These are phyloP conservation scores for Incurvaria masculella DNA, from an alignment of 2,888 invertebrate genomes.

Conservation along the genomic window DNA sequence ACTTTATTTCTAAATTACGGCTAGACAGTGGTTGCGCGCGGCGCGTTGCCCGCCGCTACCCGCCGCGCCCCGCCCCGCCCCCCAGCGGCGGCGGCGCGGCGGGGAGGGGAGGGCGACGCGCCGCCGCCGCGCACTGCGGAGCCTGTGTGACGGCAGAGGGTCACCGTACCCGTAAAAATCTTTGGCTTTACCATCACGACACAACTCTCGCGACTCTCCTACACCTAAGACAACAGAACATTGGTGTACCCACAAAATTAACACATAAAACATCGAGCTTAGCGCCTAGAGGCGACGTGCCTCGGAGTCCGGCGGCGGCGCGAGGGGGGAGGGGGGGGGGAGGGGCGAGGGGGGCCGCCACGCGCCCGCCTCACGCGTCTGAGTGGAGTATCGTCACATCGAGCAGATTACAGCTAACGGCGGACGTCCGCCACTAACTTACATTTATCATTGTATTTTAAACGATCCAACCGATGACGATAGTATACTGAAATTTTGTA, in stretches of 20 bases:
- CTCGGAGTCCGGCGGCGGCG: no score
- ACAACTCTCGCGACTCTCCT: slow-evolving; percentile 38
- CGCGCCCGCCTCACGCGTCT: neutral
- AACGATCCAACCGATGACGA: slow-evolving; percentile 28
- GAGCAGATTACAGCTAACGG: slow-evolving; percentile 31
- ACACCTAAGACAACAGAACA: neutral
- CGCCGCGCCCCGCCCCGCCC: neutral
- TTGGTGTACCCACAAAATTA: neutral
- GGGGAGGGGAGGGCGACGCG: slow-evolving; percentile 38
- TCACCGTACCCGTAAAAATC: slow-evolving; percentile 58
- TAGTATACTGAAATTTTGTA: slow-evolving; percentile 30
- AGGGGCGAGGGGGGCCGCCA: neutral
- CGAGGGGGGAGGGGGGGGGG: neutral
- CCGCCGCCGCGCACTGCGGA: slow-evolving; percentile 20
- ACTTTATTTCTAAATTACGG: slow-evolving; percentile 21
- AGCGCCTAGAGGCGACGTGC: neutral
- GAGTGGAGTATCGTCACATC: slow-evolving; percentile 34
- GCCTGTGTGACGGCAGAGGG: slow-evolving; percentile 55
- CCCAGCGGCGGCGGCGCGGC: slow-evolving; percentile 42
- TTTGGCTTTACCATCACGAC: slow-evolving; percentile 59
- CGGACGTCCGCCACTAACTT: neutral
- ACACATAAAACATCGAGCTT: neutral
- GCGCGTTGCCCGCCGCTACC: slow-evolving; percentile 7
- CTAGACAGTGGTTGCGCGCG: slow-evolving; percentile 10
- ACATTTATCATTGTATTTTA: neutral